Base-by-base conservation (phyloP, 2,888 invertebrate genomes). In the Phragmatobia fuliginosa region DNA sequence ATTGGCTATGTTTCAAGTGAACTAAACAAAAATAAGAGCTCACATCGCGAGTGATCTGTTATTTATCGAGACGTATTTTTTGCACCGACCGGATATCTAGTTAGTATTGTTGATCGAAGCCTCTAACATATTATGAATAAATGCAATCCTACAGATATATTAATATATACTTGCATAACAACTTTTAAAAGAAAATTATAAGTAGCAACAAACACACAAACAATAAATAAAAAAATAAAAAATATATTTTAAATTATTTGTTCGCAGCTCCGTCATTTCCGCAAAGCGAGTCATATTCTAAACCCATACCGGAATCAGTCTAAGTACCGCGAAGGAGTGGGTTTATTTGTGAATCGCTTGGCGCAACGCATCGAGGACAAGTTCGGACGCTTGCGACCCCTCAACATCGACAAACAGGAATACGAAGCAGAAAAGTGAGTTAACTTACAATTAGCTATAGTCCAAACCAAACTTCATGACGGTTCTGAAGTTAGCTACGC, bases 311-410 rank as follows among this genome's bases (percentile, higher is more conserved):
- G 96, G 83, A 93, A 95, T 82, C 96, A 96, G 65, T 90, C 94
- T 66, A 96, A 96, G 85, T 96, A 95, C 83, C 96, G 96, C 82
- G 94, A 96, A 68, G 96, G 96, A 71, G 95, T 95, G 71, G 88
- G 95, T 76, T 78, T 92, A 58, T 82, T 92, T 38, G 83, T 94
- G 77, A 91, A 90, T 83, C 90, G 94, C 0, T 86, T 96, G 75
- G 96, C 96, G 68, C 96, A 97, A 89, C 96, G 96, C 73, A 97
- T 98, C 82, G 97, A 98, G 90, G 96, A 96, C 86, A 96, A 96
- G 84, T 97, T 96, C 88, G 98, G 98, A 1, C 96, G 97, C 62
- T 89, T 97, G 82, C 93, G 94, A 56, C 97, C 98, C 1, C 94
- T 96, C 71, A 95, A 97, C 77, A 96, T 97, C 75, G 96, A 97